Evolutionary conservation across 1,140 invertebrate genomes (phyloP), one percentile per base, ranked within the genome.

Genomic region (Condylostylus longicornis): DNA sequence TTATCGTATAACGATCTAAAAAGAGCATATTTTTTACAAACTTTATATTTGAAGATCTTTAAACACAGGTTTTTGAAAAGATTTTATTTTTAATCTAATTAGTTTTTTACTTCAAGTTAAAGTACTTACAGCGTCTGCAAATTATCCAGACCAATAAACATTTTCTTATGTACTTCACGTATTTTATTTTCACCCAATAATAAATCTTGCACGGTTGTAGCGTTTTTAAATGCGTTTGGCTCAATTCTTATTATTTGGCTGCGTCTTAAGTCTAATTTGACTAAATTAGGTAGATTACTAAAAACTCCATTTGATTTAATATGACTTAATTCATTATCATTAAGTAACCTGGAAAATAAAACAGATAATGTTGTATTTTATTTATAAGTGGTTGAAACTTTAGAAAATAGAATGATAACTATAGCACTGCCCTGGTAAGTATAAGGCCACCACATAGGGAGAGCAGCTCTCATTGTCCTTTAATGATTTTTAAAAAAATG

Each of bases 231-330:
- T 1, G 93, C 77, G 40, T 80, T 81, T 42, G 87, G 82, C 63
- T 96, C 90, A 52, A 98, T 89, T 44, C 45, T 54, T 4, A 74
- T 74, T 40, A 94, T 82, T 53, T 77, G 72, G 62, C 97, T 98
- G 48, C 87, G 77, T 44, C 82, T 72, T 22, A 98, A 69, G 64
- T 98, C 91, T 61, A 98, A 58, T 61, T 84, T 84, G 36, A 81
- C 73, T 35, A 98, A 66, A 61, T 91, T 86, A 7, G 83, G 82
- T 32, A 97, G 65, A 33, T 82, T 71, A 13, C 83, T 79, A 51
- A 94, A 89, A 1, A 86, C 62, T 3, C 84, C 84, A 50, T 85
- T 82, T 2, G 79, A 82, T 54, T 80, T 80, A 40, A 97, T 79
- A 53, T 78, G 76, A 15, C 75, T 77, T 37, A 98, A 71, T 42